These are phyloP conservation scores for Drosophila putrida DNA, from an alignment of 2,888 invertebrate species.

Conservation along the genomic window DNA sequence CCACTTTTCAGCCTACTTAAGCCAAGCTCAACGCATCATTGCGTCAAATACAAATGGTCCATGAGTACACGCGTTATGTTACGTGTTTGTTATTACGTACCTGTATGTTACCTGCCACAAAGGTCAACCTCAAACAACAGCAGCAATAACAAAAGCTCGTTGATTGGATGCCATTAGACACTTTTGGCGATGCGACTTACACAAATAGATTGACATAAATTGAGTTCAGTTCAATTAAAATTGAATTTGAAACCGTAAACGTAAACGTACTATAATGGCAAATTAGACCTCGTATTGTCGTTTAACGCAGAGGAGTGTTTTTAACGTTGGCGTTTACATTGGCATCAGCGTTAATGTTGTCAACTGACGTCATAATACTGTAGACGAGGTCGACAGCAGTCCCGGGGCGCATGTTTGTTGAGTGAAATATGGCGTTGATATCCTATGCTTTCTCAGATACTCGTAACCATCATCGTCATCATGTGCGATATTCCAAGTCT, in stretches of 20 bases:
- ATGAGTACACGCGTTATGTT: constrained; percentile 33
- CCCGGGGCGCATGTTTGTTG: constrained; percentile 4
- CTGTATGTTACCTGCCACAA: constrained; percentile 47
- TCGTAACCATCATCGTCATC: constrained; percentile 11
- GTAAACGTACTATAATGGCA: constrained; percentile 52
- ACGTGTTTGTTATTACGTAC: constrained; percentile 46
- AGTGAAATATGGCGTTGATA: constrained; percentile 37
- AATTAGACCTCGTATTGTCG: constrained; percentile 67
- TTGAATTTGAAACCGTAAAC: constrained; percentile 48
- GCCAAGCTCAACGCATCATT: constrained; percentile 28
- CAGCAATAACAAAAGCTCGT: constrained; percentile 47
- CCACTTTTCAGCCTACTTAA: background rate
- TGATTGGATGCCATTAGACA: constrained; percentile 67
- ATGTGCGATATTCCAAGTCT: constrained; percentile 30
- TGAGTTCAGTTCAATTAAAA: constrained; percentile 48
- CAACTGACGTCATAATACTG: constrained; percentile 38
- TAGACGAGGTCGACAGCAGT: constrained; percentile 1
- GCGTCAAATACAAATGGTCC: constrained; percentile 40
- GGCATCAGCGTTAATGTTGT: constrained; percentile 26
- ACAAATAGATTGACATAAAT: constrained; percentile 39
- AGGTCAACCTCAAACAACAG: constrained; percentile 1
- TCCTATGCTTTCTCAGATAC: constrained; percentile 10
- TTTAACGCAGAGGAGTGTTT: constrained; percentile 39
- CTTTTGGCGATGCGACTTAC: constrained; percentile 38
- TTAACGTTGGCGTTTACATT: constrained; percentile 9